Percentiles rank a stretch among this genome's conserved stretches.
Conservation (phyloP, 2,888 invertebrate genomes). For the Drosophila nr. perissopoda region DNA sequence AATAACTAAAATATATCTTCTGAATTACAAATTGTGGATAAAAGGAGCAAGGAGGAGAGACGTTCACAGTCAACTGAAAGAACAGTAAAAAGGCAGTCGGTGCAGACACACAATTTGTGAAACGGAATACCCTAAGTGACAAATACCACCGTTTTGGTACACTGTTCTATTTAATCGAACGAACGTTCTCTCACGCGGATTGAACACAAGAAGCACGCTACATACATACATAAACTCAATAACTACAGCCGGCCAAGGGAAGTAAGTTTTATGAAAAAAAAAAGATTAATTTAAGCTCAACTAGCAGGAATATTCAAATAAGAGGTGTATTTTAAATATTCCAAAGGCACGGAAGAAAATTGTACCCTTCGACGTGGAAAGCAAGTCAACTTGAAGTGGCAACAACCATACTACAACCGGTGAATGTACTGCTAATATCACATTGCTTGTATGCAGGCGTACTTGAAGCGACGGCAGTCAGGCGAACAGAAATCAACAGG, state of each 20-base stretch:
- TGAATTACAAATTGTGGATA: constrained; percentile 11
- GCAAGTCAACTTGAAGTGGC: constrained; percentile 8
- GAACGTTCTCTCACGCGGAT: constrained; percentile 4
- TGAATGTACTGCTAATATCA: constrained; percentile 10
- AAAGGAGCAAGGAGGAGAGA: constrained; percentile 12
- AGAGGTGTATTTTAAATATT: constrained; percentile 2
- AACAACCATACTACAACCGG: constrained; percentile 9
- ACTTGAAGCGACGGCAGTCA: constrained; percentile 12
- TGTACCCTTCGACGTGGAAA: constrained; percentile 4
- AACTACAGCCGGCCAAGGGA: constrained; percentile 8
- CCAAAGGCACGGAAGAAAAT: constrained; percentile 4
- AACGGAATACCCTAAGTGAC: background rate
- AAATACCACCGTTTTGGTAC: constrained; percentile 25
- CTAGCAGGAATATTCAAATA: background rate
- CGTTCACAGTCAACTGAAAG: constrained; percentile 7
- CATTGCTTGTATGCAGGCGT: constrained; percentile 24
- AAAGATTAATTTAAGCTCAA: constrained; percentile 5
- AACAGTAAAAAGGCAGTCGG: background rate
- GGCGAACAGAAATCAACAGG: constrained; percentile 12
- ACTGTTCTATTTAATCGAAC: constrained; percentile 10
- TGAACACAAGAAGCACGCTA: constrained; percentile 10
- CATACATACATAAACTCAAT: constrained; percentile 14
- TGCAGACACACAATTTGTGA: background rate
- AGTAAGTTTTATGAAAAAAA: constrained; percentile 9
- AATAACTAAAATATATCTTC: constrained; percentile 11